Percentiles rank a stretch among this genome's conserved stretches.
These are phyloP conservation scores for Catocala sponsa DNA, from an alignment of 2,888 invertebrate genomes.

Conservation along the genomic window DNA sequence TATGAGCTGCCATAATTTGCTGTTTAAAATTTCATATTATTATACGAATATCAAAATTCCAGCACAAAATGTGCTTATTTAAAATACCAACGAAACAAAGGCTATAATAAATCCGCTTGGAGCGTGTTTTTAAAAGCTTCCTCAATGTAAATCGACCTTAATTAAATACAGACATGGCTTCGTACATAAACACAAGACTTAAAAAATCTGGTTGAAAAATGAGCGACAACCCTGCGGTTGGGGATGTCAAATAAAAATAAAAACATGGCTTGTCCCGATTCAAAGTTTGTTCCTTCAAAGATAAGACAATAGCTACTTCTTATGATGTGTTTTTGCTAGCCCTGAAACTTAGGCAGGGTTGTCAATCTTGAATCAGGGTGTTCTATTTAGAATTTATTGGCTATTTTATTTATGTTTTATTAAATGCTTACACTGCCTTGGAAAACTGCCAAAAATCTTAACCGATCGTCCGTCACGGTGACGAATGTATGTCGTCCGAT, in stretches of 20 bases:
- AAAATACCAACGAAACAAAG: slow-evolving; percentile 30
- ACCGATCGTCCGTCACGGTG: slow-evolving; percentile 14
- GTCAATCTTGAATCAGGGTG: not conserved
- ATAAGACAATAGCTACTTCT: too few species aligned
- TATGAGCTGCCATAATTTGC: too few species aligned
- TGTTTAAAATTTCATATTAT: not conserved
- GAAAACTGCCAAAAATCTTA: slow-evolving; percentile 18
- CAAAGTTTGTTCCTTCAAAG: too few species aligned
- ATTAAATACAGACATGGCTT: slow-evolving; percentile 43
- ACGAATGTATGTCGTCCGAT: slow-evolving; percentile 11
- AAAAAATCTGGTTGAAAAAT: slow-evolving; percentile 37
- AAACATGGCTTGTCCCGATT: not conserved
- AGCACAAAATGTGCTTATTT: slow-evolving; percentile 21
- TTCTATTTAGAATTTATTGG: not conserved
- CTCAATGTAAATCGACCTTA: slow-evolving; percentile 43
- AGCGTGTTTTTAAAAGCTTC: slow-evolving; percentile 38
- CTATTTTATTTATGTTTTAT: slow-evolving; percentile 16
- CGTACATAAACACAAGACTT: slow-evolving; percentile 40
- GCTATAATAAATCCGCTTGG: slow-evolving; percentile 30
- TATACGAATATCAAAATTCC: slow-evolving; percentile 26
- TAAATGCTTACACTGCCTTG: slow-evolving; percentile 13
- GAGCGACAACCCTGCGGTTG: slow-evolving; percentile 25
- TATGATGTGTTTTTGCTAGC: not conserved
- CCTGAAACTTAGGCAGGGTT: not conserved
- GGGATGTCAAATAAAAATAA: slow-evolving; percentile 12